Evolutionary conservation across 2,113 vertebrate genomes (phyloP).

Genomic region (Alligator mississippiensis): DNA sequence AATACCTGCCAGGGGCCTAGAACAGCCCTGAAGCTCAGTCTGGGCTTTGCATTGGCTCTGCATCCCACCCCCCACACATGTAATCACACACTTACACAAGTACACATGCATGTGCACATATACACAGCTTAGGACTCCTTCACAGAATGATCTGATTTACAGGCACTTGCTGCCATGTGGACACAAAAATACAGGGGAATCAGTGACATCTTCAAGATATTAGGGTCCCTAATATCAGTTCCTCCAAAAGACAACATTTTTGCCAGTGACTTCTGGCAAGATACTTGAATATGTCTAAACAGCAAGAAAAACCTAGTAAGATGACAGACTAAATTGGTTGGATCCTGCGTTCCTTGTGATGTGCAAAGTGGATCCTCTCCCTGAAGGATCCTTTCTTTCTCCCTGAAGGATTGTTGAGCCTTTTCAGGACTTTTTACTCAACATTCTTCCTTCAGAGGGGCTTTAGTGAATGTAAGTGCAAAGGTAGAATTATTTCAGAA

Average conservation of each 20-base stretch:
- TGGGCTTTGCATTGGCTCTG: too few relatives aligned
- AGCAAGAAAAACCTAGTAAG: neutral
- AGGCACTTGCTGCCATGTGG: too few relatives aligned
- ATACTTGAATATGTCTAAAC: neutral
- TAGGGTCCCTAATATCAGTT: neutral
- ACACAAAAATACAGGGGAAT: too few relatives aligned
- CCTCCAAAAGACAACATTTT: neutral
- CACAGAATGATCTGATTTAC: too few relatives aligned
- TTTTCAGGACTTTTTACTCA: neutral
- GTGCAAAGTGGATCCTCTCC: neutral
- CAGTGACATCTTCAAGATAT: too few relatives aligned
- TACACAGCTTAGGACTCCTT: too few relatives aligned
- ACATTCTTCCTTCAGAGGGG: neutral
- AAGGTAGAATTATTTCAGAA: neutral
- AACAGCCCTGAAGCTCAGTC: too few relatives aligned
- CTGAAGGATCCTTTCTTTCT: neutral
- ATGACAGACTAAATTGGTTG: neutral
- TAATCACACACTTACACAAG: too few relatives aligned
- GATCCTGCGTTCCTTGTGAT: neutral
- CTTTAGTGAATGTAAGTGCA: neutral
- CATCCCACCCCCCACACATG: too few relatives aligned
- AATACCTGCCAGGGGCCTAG: too few relatives aligned
- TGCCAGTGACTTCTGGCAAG: neutral
- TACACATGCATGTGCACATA: too few relatives aligned
- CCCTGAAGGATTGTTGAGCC: neutral